Evolutionary conservation across 2,888 invertebrate species (phyloP).

Genomic region (Apocheima hispidaria): DNA sequence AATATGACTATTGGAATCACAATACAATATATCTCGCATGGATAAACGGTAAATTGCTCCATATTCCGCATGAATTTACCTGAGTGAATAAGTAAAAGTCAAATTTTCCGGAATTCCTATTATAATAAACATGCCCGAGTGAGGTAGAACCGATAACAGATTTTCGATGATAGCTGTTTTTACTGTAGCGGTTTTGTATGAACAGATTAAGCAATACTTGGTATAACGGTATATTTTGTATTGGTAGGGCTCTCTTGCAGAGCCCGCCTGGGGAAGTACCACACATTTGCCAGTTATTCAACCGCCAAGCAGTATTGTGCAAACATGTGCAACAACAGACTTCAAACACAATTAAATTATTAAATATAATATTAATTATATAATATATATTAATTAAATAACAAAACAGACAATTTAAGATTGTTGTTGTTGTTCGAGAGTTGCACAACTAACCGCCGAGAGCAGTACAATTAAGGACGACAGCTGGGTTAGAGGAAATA

Average conservation of each 20-base stretch:
- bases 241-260: too few relatives aligned
- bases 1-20: constrained; percentile 38
- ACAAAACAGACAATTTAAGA: constrained; percentile 29
- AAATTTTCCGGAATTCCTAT: constrained; percentile 17
- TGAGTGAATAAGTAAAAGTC: constrained; percentile 21
- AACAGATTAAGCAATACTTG: neutral
- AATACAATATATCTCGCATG: constrained; percentile 39
- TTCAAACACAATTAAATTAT: too few relatives aligned
- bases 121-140: constrained; percentile 22
- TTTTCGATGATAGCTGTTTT: constrained; percentile 4
- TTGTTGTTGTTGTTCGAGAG: constrained; percentile 29
- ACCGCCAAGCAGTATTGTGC: too few relatives aligned
- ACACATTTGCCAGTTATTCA: too few relatives aligned
- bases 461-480: constrained; percentile 15
- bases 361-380: too few relatives aligned
- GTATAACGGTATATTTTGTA: neutral
- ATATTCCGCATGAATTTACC: constrained; percentile 39
- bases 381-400: too few relatives aligned
- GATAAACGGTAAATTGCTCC: constrained; percentile 38
- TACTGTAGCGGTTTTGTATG: neutral
- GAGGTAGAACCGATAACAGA: constrained; percentile 4
- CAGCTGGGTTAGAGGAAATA: constrained; percentile 14
- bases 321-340: too few relatives aligned
- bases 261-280: too few relatives aligned
- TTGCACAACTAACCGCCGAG: constrained; percentile 14